Evolutionary conservation across 2,888 invertebrate genomes (phyloP), one percentile per base, ranked within the genome.

Genomic region (Cepaea hortensis): DNA sequence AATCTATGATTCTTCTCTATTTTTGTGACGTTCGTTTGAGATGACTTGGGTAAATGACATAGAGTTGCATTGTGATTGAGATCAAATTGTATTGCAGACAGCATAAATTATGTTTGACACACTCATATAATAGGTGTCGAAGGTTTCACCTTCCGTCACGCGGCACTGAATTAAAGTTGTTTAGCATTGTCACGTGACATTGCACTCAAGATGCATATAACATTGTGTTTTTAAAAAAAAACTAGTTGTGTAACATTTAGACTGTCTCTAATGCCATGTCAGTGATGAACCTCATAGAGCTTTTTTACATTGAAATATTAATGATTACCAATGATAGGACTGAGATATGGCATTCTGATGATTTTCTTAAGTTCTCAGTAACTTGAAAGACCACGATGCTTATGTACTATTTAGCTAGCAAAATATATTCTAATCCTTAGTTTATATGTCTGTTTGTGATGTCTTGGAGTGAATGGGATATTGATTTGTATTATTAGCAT

Each of bases 261-360:
- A 9, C 13, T 4, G 11, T n/a, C n/a, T 5, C 13, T 7, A 3
- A 15, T 75, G 80, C 80, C 65, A n/a, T 80, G 35, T 80, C 80
- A 35, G 35, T 80, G 80, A 80, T 80, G 80, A 80, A 35, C 4
- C 46, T 35, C 15, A 62, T 15, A 80, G 80, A 80, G 80, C 80
- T 46, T 80, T 80, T 80, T 80, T 80, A 48, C 6, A n/a, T 20
- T 61, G 65, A 80, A 23, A 46, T 18, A 23, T 7, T 15, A 0
- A 6, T 62, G 65, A 62, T 65, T 65, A 35, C 35, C 18, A 35
- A 80, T 80, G 80, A 80, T 80, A 80, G 80, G 80, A 80, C 80
- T 80, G 80, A 80, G 80, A 80, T 80, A 5, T 80, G 80, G 80
- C 80, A 65, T 79, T 48, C 35, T 35, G 46, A 15, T 20, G n/a